A percentile compares a stretch with the other conserved stretches of the same genome.
Evolutionary conservation across 2,797 vertebrate species (phyloP).

Genomic region (Peromyscus aztecus): DNA sequence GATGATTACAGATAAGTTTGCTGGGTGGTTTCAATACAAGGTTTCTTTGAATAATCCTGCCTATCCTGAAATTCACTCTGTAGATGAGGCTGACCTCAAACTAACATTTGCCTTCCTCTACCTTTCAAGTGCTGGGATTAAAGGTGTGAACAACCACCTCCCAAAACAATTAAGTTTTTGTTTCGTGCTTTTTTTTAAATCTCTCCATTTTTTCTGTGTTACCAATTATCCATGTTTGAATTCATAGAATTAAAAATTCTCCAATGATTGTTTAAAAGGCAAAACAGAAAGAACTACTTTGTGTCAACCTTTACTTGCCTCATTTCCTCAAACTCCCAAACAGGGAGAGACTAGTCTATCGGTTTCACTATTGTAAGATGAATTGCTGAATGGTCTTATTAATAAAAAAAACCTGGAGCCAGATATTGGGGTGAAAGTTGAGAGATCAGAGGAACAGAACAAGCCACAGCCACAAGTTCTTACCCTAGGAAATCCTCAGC

Average conservation of each 20-base stretch:
- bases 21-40: background rate
- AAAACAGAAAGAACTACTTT: background rate
- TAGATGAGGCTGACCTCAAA: background rate
- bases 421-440: no score
- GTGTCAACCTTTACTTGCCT: background rate
- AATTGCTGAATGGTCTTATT: no score
- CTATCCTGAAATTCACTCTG: background rate
- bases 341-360: constrained; percentile 4
- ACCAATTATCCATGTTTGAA: background rate
- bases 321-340: no score
- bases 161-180: background rate
- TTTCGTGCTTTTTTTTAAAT: background rate
- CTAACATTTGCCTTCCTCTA: background rate
- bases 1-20: background rate
- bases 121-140: background rate
- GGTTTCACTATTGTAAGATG: background rate
- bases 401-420: no score
- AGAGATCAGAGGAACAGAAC: no score
- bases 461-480: no score
- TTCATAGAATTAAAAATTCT: background rate
- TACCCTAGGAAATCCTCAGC: no score
- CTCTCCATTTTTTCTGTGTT: background rate
- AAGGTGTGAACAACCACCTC: background rate
- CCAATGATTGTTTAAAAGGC: no score
- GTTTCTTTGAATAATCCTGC: background rate